These are phyloP conservation scores for Procavia capensis DNA, from an alignment of 2,113 vertebrate species.

Conservation along the genomic window DNA sequence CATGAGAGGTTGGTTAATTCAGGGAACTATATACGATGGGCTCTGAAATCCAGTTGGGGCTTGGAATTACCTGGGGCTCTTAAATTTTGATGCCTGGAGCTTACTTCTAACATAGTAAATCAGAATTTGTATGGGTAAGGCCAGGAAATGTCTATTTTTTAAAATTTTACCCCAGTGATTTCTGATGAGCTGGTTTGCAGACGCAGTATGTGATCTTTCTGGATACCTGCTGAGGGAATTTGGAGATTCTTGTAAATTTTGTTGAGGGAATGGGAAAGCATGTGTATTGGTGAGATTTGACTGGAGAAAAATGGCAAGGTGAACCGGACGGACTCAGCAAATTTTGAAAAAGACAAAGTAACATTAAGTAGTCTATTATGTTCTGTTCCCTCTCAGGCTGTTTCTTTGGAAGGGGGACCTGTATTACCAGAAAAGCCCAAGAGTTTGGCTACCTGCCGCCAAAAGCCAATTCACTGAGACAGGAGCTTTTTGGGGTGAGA, in stretches of 20 bases:
- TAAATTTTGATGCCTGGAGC: not conserved
- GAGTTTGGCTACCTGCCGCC: too few species aligned
- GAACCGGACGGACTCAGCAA: not conserved
- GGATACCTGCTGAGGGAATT: conserved; percentile 1
- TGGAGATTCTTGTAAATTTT: not conserved
- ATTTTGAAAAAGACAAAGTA: conserved; percentile 44
- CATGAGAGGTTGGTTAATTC: not conserved
- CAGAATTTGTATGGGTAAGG: conserved; percentile 27
- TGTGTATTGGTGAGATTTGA: not conserved
- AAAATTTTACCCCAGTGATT: not conserved
- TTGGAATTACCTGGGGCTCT: conserved; percentile 48
- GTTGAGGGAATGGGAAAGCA: not conserved
- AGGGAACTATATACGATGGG: not conserved
- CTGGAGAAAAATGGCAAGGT: conserved; percentile 24
- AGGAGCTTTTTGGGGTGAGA: too few species aligned
- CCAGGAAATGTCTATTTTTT: not conserved
- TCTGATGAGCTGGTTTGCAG: conserved; percentile 44
- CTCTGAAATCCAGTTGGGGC: not conserved
- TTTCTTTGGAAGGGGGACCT: not conserved
- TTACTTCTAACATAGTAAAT: conserved; percentile 43
- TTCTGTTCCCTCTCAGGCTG: not conserved
- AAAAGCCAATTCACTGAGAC: too few species aligned
- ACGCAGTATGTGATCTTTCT: not conserved
- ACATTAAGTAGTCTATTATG: not conserved
- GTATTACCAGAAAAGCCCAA: too few species aligned